Evolutionary conservation across 2,888 invertebrate genomes (phyloP).

Genomic region (Melipona bicolor): DNA sequence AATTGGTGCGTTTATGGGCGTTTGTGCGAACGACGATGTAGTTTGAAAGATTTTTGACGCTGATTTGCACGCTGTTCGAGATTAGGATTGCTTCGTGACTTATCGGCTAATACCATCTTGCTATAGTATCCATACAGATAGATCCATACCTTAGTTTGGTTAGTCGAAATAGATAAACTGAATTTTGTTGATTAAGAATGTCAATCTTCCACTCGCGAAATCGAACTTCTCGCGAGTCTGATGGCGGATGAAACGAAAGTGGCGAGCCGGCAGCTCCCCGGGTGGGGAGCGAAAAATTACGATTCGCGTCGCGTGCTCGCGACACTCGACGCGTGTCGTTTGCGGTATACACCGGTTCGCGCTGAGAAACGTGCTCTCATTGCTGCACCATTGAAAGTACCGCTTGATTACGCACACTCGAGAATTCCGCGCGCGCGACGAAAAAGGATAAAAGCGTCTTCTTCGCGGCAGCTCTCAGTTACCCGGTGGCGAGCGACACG

Average conservation of each 20-base stretch:
- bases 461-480: constrained; percentile 32
- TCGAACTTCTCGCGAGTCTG: neutral
- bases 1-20: too few relatives aligned
- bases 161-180: neutral
- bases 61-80: too few relatives aligned
- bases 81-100: neutral
- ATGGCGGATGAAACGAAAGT: too few relatives aligned
- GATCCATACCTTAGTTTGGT: too few relatives aligned
- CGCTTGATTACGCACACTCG: constrained; percentile 41
- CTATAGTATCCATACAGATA: neutral
- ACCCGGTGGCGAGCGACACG: neutral
- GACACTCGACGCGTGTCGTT: constrained; percentile 32
- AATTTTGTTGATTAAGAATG: neutral
- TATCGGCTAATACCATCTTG: too few relatives aligned
- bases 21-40: too few relatives aligned
- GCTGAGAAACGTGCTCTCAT: constrained; percentile 12
- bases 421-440: constrained; percentile 27
- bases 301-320: constrained; percentile 20
- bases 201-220: neutral
- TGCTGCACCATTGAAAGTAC: constrained; percentile 40
- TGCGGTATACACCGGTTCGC: constrained; percentile 5
- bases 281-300: neutral
- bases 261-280: neutral
- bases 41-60: too few relatives aligned
- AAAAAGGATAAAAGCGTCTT: constrained; percentile 27